Conservation (phyloP, 1,140 invertebrate genomes). For the Microplitis mediator region DNA sequence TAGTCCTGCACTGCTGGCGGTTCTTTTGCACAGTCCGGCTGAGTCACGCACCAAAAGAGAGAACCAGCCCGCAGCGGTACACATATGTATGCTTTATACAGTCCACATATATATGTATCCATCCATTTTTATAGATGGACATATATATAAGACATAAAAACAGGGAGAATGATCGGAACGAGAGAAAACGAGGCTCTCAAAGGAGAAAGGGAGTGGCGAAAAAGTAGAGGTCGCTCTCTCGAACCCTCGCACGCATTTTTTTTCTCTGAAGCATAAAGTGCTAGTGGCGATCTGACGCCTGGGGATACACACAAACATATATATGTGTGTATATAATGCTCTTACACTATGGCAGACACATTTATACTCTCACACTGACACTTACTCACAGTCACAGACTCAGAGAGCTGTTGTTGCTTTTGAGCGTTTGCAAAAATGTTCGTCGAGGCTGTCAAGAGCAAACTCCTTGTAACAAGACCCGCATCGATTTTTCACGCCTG, state of each 20-base stretch:
- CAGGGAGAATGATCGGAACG: conserved; percentile 1
- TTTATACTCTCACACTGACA: too few species aligned
- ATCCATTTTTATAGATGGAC: too few species aligned
- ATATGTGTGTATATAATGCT: too few species aligned
- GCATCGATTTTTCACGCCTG: conserved; percentile 18
- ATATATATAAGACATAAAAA: background rate
- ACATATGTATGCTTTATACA: background rate
- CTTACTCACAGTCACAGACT: too few species aligned
- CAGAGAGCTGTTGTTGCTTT: background rate
- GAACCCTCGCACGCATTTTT: background rate
- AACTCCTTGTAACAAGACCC: conserved; percentile 13
- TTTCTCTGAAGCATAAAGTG: conserved; percentile 10
- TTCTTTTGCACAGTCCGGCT: conserved; percentile 16
- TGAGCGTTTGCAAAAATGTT: conserved; percentile 1
- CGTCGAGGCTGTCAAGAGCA: conserved; percentile 13
- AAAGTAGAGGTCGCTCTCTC: background rate
- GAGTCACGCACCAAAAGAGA: conserved; percentile 45
- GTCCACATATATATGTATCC: background rate
- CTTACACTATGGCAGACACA: too few species aligned
- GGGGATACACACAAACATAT: background rate
- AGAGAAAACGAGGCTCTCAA: background rate
- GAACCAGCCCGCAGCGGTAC: conserved; percentile 22
- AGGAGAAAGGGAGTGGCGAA: background rate
- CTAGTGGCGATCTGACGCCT: conserved; percentile 2
- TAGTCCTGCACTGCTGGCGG: background rate